Percentiles rank a stretch among this genome's conserved stretches.
Evolutionary conservation across 2,888 invertebrate species (phyloP).

Genomic region (Eupithecia dodoneata): DNA sequence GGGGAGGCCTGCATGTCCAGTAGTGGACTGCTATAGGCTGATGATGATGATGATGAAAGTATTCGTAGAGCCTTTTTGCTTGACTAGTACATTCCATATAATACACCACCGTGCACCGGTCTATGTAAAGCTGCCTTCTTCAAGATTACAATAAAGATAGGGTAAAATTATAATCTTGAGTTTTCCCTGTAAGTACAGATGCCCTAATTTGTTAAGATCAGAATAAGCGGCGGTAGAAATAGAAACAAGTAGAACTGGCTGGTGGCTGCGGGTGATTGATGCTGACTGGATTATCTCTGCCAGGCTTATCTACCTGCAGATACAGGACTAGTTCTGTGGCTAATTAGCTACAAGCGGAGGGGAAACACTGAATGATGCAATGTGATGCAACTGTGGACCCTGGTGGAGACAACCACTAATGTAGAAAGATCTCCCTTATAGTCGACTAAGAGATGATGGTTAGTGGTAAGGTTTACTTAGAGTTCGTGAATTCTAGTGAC

Average conservation of each 20-base stretch:
- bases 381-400: neutral
- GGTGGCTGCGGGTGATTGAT: slow-evolving; percentile 29
- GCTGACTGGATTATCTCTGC: slow-evolving; percentile 21
- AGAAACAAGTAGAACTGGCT: slow-evolving; percentile 14
- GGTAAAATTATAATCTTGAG: slow-evolving; percentile 8
- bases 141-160: neutral
- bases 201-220: slow-evolving; percentile 16
- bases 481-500: too few species aligned
- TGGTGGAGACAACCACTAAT: neutral
- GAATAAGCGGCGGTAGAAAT: slow-evolving; percentile 13
- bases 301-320: slow-evolving; percentile 9
- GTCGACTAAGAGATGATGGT: neutral
- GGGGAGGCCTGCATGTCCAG: too few species aligned
- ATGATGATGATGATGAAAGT: neutral
- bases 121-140: neutral
- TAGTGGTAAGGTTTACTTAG: neutral
- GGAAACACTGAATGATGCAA: slow-evolving; percentile 13
- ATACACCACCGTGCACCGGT: neutral
- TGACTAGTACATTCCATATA: neutral
- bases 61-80: neutral
- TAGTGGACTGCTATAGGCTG: too few species aligned
- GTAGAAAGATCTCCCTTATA: neutral
- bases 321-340: slow-evolving; percentile 23
- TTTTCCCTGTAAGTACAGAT: neutral
- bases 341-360: slow-evolving; percentile 32